Percentiles rank a stretch among this genome's conserved stretches.
phyloP scores from a whole-genome alignment of 2,113 vertebrate genomes.

The Aviceda subcristata region DNA sequence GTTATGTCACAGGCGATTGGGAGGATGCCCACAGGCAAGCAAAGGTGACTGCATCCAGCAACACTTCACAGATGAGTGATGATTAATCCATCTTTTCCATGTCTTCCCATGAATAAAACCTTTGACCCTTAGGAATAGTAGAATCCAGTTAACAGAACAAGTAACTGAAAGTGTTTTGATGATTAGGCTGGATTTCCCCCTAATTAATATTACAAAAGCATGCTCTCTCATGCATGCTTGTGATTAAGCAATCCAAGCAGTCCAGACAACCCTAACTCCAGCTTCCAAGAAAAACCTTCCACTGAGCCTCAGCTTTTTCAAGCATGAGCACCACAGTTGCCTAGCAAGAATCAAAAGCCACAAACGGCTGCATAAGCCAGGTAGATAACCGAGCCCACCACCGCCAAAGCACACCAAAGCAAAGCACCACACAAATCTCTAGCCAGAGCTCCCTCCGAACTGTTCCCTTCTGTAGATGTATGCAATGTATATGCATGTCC shows the following conservation, averaged over 20 bases:
- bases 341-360: background rate
- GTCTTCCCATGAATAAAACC: background rate
- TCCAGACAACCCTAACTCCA: background rate
- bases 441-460: background rate
- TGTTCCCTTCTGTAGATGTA: background rate
- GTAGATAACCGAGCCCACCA: background rate
- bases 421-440: background rate
- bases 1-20: background rate
- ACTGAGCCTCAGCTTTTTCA: background rate
- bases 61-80: background rate
- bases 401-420: no score
- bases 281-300: background rate
- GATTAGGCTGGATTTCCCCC: background rate
- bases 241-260: conserved; percentile 5
- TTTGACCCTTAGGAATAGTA: background rate
- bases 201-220: background rate
- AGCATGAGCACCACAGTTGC: rapidly evolving
- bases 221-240: background rate
- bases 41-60: background rate
- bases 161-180: conserved; percentile 18
- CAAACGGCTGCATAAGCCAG: background rate
- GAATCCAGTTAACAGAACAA: background rate
- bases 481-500: rapidly evolving
- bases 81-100: background rate
- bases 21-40: background rate